Percentiles rank a stretch among this genome's conserved stretches.
These are phyloP conservation scores for Gnathochromis pfefferi DNA, from an alignment of 2,113 vertebrate genomes.

Conservation along the genomic window DNA sequence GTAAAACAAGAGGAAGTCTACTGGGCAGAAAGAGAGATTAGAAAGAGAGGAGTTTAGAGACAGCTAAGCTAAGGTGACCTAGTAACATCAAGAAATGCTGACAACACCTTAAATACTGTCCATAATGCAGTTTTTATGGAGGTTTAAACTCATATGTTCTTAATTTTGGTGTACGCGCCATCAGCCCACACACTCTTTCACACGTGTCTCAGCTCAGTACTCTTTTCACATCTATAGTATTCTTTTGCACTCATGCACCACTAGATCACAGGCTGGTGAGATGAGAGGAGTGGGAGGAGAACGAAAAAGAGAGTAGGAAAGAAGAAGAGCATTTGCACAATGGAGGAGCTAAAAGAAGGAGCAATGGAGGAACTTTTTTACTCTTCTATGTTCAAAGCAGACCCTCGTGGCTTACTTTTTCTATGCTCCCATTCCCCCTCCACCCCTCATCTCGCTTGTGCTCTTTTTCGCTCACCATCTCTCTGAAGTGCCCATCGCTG, in stretches of 20 bases:
- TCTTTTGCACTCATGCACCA: slow-evolving; percentile 25
- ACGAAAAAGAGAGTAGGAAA: slow-evolving; percentile 6
- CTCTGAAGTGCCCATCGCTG: slow-evolving; percentile 45
- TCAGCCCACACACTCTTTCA: background rate
- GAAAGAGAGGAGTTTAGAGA: background rate
- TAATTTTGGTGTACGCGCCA: background rate
- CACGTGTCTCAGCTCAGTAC: slow-evolving; percentile 4
- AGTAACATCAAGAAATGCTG: background rate
- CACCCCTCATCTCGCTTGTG: background rate
- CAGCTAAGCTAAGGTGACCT: background rate
- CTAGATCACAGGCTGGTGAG: slow-evolving; percentile 43
- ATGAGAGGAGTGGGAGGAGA: slow-evolving; percentile 23
- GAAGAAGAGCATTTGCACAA: slow-evolving; percentile 15
- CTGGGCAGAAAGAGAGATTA: background rate
- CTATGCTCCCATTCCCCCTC: background rate
- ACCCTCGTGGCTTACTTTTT: slow-evolving; percentile 37
- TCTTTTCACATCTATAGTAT: slow-evolving; percentile 33
- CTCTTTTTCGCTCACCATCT: background rate
- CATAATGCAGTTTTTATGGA: background rate
- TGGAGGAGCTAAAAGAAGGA: slow-evolving; percentile 10
- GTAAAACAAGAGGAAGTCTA: background rate
- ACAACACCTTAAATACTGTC: background rate
- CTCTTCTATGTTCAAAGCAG: slow-evolving; percentile 51
- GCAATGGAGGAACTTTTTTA: background rate
- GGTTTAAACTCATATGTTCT: background rate